A percentile compares a stretch with the other conserved stretches of the same genome.
phyloP scores from a whole-genome alignment of 2,797 vertebrate species.

The Aselliscus stoliczkanus region DNA sequence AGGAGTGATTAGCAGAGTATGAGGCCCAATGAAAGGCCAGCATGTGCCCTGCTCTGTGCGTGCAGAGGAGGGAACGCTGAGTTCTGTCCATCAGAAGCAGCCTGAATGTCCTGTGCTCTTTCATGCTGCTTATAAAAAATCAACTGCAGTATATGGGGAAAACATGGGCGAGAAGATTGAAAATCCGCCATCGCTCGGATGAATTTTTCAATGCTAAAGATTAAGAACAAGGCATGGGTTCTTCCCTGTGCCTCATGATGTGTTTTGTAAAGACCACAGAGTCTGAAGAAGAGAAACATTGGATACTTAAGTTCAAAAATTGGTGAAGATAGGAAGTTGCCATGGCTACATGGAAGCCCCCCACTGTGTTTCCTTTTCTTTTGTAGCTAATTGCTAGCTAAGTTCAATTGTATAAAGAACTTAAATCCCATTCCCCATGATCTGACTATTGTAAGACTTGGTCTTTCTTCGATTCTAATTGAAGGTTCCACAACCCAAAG shows the following conservation, averaged over 20 bases:
- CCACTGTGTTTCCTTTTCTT: constrained; percentile 14
- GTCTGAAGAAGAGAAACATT: constrained; percentile 30
- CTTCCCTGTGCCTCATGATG: background rate
- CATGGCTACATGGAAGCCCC: constrained; percentile 50
- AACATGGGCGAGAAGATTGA: background rate
- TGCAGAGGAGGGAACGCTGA: background rate
- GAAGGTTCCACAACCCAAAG: background rate
- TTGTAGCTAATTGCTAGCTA: constrained; percentile 31
- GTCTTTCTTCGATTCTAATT: constrained; percentile 52
- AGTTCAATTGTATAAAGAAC: constrained; percentile 49
- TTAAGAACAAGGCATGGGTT: background rate
- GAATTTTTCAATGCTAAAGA: background rate
- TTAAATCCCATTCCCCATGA: constrained; percentile 40
- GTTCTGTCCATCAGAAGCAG: background rate
- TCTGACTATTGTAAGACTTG: constrained; percentile 34
- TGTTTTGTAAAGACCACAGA: constrained; percentile 15
- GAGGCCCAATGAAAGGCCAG: background rate
- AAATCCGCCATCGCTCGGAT: background rate
- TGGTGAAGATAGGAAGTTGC: constrained; percentile 29
- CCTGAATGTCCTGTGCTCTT: background rate
- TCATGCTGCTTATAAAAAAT: background rate
- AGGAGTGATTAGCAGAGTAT: background rate
- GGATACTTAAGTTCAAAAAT: constrained; percentile 28
- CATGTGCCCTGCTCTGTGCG: background rate
- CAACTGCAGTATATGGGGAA: background rate